phyloP scores from a whole-genome alignment of 1,140 invertebrate species.

The Cherax destructor region DNA sequence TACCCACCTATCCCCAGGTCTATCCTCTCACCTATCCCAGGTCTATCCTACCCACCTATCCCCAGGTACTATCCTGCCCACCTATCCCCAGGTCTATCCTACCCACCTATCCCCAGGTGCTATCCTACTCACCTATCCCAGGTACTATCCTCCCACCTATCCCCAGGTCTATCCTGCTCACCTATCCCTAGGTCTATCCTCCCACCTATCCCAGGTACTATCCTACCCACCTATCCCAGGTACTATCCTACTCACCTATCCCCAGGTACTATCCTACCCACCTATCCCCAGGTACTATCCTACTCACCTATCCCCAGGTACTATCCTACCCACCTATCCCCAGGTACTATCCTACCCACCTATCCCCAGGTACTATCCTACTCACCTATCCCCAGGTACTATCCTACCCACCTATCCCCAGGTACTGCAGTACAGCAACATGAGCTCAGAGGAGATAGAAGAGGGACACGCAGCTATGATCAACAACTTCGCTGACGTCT shows the following conservation, averaged over 20 bases:
- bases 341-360: neutral
- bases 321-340: neutral
- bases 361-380: neutral
- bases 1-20: too few species aligned
- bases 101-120: too few species aligned
- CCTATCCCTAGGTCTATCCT: too few species aligned
- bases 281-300: neutral
- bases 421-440: constrained; percentile 47
- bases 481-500: constrained; percentile 27
- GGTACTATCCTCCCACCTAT: too few species aligned
- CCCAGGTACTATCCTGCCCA: too few species aligned
- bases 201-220: too few species aligned
- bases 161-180: too few species aligned
- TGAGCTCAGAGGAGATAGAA: neutral
- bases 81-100: too few species aligned
- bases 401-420: neutral
- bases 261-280: neutral
- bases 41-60: too few species aligned
- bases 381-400: neutral
- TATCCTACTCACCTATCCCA: too few species aligned
- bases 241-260: neutral
- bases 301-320: neutral
- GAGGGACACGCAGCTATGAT: constrained; percentile 39
- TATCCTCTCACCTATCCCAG: too few species aligned
- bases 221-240: too few species aligned